These are phyloP conservation scores for Trileptium ribeirensis DNA, from an alignment of 2,888 invertebrate species.

Conservation along the genomic window DNA sequence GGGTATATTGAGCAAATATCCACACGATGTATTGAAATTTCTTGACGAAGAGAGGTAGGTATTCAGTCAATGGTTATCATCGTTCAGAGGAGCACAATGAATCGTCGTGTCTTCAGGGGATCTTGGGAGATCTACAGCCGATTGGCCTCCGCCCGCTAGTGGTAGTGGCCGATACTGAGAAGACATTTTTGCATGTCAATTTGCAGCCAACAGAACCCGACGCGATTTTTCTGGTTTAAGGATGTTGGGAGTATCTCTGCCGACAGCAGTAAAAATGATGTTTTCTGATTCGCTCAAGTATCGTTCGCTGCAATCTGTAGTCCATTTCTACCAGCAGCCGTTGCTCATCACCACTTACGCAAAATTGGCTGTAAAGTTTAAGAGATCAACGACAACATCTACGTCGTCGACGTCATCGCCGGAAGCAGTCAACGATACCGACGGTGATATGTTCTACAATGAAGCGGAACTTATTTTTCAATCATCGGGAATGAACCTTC, in stretches of 20 bases:
- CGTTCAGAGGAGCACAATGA: too few species aligned
- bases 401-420: not conserved
- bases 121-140: too few species aligned
- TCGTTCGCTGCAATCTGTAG: constrained; percentile 33
- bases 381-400: not conserved
- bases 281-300: constrained; percentile 31
- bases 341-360: constrained; percentile 26
- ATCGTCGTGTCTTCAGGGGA: too few species aligned
- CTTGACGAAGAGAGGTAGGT: too few species aligned
- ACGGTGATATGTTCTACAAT: not conserved
- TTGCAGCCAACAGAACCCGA: constrained; percentile 30
- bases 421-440: not conserved
- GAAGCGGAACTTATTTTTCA: not conserved
- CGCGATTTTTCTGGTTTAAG: not conserved
- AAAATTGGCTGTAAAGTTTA: not conserved
- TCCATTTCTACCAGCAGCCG: constrained; percentile 31
- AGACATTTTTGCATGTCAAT: constrained; percentile 37
- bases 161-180: constrained; percentile 33
- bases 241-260: not conserved
- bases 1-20: too few species aligned
- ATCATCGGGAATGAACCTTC: not conserved
- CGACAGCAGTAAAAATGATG: constrained; percentile 31
- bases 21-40: too few species aligned
- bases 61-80: too few species aligned
- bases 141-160: not conserved